Evolutionary conservation across 2,113 vertebrate species (phyloP), one percentile per base, ranked within the genome.

Genomic region (Xiphophorus couchianus): DNA sequence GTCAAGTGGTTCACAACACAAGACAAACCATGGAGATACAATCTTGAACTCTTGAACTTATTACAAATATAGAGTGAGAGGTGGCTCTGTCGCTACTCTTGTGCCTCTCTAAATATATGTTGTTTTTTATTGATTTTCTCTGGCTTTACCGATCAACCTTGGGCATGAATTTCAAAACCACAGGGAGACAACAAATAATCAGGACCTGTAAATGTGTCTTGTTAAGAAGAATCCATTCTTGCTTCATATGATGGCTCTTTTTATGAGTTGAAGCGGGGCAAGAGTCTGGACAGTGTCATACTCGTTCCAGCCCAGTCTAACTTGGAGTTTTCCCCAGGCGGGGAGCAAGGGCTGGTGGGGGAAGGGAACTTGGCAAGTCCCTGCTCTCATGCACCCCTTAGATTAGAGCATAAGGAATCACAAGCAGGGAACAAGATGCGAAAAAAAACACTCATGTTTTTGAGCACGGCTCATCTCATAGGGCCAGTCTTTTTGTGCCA

Each of bases 11-110:
- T 91, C 87, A 90, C 78, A 84, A 58, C 85, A 82, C 74, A 71
- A 88, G 90, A 90, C 86, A 87, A 93, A 91, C 88, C 82, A 70
- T 67, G 73, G 81, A 76, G 87, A 91, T 90, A 91, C 60, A n/a
- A 87, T 90, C 87, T 87, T 89, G 85, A 93, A 91, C 92, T 90
- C 72, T 44, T 88, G 86, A 93, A 92, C 90, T 86, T 72, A 84
- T 90, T 31, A 9, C 76, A 88, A 86, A 90, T 77, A 75, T 71
- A 88, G 75, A 73, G 76, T 61, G 1, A 69, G 69, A 80, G 74
- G 1, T 30, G 77, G 80, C 84, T 83, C 87, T 91, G 76, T 87
- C 74, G 69, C 81, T 79, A 84, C 71, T 78, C 71, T 83, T 82
- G 54, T 69, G 60, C 37, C 44, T 80, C 62, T 30, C 42, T 67